Evolutionary conservation across 2,797 vertebrate genomes (phyloP).

Genomic region (Capromys pilorides): DNA sequence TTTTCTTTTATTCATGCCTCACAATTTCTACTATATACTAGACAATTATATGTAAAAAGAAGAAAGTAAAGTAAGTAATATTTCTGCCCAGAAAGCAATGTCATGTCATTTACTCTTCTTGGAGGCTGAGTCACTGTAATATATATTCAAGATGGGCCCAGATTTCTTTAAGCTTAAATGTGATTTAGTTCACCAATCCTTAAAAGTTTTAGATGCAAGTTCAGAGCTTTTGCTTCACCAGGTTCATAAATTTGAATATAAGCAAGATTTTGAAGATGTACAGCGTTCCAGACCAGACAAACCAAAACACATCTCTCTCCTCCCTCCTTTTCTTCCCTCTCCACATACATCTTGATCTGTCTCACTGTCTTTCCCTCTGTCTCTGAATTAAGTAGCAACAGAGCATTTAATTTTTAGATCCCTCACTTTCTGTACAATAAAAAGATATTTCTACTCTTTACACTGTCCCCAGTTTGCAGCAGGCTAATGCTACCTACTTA

Average conservation of each 20-base stretch:
- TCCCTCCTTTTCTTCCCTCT: neutral
- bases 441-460: neutral
- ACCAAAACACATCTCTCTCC: neutral
- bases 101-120: neutral
- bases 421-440: neutral
- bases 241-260: neutral
- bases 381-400: neutral
- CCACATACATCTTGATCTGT: neutral
- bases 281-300: neutral
- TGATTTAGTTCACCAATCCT: neutral
- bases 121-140: neutral
- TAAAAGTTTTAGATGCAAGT: neutral
- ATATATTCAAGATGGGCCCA: neutral
- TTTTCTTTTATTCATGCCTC: neutral
- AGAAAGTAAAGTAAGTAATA: neutral
- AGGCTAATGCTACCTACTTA: neutral
- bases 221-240: neutral
- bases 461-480: neutral
- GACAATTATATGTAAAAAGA: neutral
- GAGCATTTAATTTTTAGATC: neutral
- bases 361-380: neutral
- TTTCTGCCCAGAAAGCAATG: neutral
- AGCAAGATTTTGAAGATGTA: neutral
- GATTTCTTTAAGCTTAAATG: neutral
- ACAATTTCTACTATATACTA: neutral